Evolutionary conservation across 2,797 vertebrate species (phyloP), one percentile per base, ranked within the genome.

Genomic region (Amblyraja radiata): DNA sequence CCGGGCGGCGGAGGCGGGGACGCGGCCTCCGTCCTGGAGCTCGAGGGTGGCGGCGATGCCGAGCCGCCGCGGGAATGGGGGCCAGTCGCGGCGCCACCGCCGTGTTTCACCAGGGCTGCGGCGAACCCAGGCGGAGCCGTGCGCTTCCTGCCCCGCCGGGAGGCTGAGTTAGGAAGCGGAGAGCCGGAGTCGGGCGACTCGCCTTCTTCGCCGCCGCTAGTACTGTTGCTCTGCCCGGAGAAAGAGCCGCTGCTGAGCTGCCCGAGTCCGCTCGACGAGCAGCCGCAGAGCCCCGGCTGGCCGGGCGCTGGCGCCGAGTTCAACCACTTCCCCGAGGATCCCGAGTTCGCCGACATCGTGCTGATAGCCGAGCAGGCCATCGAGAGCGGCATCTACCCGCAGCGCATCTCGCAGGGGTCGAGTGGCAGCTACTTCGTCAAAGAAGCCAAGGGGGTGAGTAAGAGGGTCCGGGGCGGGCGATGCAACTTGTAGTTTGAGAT

Each of bases 381-480:
- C 39, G 98, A 99, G 94, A 95, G 94, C n/a, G 98, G 97, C 18
- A 95, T 98, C 93, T 97, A 97, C 94, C 99, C 99, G 1, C 97
- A 99, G 95, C 97, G 98, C 95, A 99, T 99, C 94, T 98, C 97
- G 76, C 99, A 99, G 96, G 99, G 99, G 61, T 99, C 99, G 94
- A 99, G 98, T 93, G 99, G 99, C 93, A 99, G 99, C 96, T 99
- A 99, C 95, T 99, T 99, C 95, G 98, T 99, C 93, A 99, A 99
- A 96, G 98, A 99, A 95, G 95, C 97, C 93, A 99, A 99, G 96
- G 97, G 96, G 97, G 99, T 99, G 93, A 97, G 97, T 93, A 54
- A 54, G 90, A 2, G 18, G 18, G 28, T 14, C 7, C 21, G 65
- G 65, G 39, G 32, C 5, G 54, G 73, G 9, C 32, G 46, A 63